A percentile compares a stretch with the other conserved stretches of the same genome.
phyloP scores from a whole-genome alignment of 2,888 invertebrate genomes.

The Mantis religiosa region DNA sequence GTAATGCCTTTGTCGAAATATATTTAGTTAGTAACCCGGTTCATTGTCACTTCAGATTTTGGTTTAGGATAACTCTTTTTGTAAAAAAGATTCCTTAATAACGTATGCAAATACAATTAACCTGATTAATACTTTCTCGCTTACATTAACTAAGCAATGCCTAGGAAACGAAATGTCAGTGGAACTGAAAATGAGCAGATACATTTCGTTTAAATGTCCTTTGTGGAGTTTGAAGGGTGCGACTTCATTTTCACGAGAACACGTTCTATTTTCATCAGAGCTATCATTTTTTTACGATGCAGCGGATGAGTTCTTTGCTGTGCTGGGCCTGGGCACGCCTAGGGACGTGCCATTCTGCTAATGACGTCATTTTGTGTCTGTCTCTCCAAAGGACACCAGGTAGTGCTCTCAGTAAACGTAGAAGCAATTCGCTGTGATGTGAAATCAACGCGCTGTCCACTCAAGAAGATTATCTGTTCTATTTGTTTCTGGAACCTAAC shows the following conservation, averaged over 20 bases:
- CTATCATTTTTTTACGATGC: background rate
- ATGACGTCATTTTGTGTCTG: background rate
- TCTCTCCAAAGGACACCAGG: background rate
- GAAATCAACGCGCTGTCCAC: background rate
- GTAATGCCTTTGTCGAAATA: no score
- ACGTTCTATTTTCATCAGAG: background rate
- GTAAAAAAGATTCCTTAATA: no score
- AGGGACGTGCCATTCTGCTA: background rate
- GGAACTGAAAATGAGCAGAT: background rate
- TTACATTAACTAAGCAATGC: no score
- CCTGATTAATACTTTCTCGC: no score
- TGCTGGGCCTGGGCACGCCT: background rate
- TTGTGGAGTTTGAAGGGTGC: background rate
- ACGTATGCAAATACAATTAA: no score
- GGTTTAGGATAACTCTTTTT: no score
- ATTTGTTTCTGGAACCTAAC: background rate
- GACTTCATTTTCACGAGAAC: background rate
- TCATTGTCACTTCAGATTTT: no score
- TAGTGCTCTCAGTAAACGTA: no score
- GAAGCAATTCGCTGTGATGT: background rate
- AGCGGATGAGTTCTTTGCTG: background rate
- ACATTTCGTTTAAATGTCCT: background rate
- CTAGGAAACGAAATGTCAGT: no score
- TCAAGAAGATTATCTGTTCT: background rate
- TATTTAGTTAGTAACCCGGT: no score